Evolutionary conservation across 1,140 invertebrate genomes (phyloP).

Genomic region (Caenorhabditis tropicalis): DNA sequence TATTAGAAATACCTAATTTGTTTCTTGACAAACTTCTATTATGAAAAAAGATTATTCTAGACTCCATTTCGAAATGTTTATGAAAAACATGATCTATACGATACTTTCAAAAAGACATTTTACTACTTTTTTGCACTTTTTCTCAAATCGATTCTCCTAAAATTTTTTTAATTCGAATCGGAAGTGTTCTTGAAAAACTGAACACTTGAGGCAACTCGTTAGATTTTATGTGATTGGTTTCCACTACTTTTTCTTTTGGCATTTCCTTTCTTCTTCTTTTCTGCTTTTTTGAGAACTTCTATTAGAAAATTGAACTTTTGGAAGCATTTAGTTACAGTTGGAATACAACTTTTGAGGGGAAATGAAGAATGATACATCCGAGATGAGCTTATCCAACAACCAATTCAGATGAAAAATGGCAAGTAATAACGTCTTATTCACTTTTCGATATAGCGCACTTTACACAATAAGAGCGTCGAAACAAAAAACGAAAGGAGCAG

Average conservation of each 20-base stretch:
- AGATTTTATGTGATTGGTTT: background rate
- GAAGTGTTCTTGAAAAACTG: background rate
- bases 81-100: too few species aligned
- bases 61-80: too few species aligned
- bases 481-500: conserved; percentile 13
- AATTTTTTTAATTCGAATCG: background rate
- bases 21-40: too few species aligned
- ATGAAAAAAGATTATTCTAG: too few species aligned
- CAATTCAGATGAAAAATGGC: conserved; percentile 30
- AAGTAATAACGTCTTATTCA: conserved; percentile 25
- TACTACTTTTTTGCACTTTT: too few species aligned
- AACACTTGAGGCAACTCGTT: conserved; percentile 1
- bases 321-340: background rate
- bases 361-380: background rate
- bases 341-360: too few species aligned
- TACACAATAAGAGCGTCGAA: background rate
- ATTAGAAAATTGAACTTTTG: background rate
- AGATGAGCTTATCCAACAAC: background rate
- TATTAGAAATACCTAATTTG: too few species aligned
- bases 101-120: too few species aligned
- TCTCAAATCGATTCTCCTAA: too few species aligned
- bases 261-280: background rate
- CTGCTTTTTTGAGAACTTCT: background rate
- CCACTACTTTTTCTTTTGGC: background rate
- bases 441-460: conserved; percentile 13